Base-by-base conservation (phyloP, 2,797 vertebrate species). In the Meda fulgida region DNA sequence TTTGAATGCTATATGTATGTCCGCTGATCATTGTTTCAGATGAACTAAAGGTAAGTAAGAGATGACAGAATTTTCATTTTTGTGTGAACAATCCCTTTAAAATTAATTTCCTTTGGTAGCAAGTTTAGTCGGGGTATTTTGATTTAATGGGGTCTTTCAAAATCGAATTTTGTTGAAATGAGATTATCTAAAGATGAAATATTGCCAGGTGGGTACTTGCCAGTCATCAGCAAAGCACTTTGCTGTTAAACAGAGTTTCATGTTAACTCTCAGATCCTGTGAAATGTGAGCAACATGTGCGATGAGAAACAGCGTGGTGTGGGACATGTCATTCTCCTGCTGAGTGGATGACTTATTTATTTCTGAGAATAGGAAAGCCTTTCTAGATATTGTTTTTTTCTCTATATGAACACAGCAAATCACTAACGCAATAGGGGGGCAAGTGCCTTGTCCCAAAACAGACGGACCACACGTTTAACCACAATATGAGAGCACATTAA, bases 271-370 rank as follows among this genome's bases (percentile, higher is more conserved):
- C 29, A 83, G n/a, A 82, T 38, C 66, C 76, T 85, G 43, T 86
- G 80, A 83, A 89, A 89, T 86, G 70, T 82, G 82, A 86, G 73
- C 51, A 84, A 67, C 83, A 86, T 84, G 75, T 86, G 75, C 26
- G 66, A 13, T 43, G 40, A 80, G n/a, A 70, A 69, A 65, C 79
- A 79, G 78, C 55, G 31, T 83, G 79, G 79, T 80, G 31, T 83
- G 79, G 79, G 78, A 73, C 79, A 7, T 67, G 63, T 86, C 63
- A 86, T 84, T 75, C 53, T 65, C 70, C 73, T 55, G 19, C 53
- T 51, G 82, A 80, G 77, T 66, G 36, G 73, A 84, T 76, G 80
- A 88, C 70, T 86, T 88, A 78, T 86, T 88, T 21, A 18, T 40
- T n/a, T 53, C 5, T 29, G 43, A 53, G 43, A 67, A 80, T 51